A percentile compares a stretch with the other conserved stretches of the same genome.
Evolutionary conservation across 1,140 invertebrate genomes (phyloP).

Genomic region (Aphaenogaster floridana): DNA sequence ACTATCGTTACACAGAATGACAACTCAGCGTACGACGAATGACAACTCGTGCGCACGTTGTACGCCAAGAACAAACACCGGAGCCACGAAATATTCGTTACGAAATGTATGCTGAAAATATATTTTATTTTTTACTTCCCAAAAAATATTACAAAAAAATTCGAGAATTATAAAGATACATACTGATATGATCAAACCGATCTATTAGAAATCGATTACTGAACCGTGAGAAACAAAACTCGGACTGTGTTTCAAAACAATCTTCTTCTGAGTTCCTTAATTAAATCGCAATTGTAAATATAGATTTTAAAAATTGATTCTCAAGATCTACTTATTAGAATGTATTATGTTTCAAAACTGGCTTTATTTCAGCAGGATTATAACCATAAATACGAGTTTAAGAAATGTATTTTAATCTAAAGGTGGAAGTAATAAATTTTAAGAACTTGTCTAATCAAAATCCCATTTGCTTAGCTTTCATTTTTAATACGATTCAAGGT

Average conservation of each 20-base stretch:
- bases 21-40: background rate
- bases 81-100: background rate
- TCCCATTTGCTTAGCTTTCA: background rate
- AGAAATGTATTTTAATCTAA: slow-evolving; percentile 12
- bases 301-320: background rate
- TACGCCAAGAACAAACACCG: background rate
- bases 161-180: background rate
- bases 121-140: background rate
- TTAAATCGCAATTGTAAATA: background rate
- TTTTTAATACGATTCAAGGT: background rate
- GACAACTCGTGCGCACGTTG: background rate
- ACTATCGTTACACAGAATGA: background rate
- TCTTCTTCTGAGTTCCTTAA: too few species aligned
- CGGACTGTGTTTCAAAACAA: too few species aligned
- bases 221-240: too few species aligned
- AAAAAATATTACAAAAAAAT: background rate
- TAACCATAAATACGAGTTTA: background rate
- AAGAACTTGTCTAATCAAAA: background rate
- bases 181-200: background rate
- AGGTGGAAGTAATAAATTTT: background rate
- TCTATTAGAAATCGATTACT: background rate
- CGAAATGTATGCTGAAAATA: background rate
- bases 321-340: background rate
- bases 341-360: background rate
- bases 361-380: background rate